Conservation (phyloP, 2,113 vertebrate genomes). For the Fulmarus glacialis region DNA sequence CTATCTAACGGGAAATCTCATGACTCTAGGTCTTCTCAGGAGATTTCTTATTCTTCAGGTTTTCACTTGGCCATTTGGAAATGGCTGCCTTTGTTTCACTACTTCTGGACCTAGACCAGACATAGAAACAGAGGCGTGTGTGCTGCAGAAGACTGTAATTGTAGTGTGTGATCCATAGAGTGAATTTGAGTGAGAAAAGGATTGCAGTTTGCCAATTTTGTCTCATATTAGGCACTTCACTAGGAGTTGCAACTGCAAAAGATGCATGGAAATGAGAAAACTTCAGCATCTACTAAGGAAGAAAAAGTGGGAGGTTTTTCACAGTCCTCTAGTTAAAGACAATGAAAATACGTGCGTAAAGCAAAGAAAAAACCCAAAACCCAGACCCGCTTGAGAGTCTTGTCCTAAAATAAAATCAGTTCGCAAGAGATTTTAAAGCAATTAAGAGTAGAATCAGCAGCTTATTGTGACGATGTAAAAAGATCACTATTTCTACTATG, state of each 20-base stretch:
- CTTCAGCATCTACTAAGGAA: neutral
- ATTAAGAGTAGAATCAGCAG: neutral
- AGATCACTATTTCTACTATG: neutral
- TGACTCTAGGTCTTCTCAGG: constrained; percentile 29
- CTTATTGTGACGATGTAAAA: neutral
- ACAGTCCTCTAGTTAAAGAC: neutral
- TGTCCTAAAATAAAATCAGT: neutral
- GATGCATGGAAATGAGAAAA: neutral
- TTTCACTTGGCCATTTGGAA: constrained; percentile 31
- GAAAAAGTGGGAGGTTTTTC: neutral
- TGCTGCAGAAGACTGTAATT: neutral
- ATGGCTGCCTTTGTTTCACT: constrained; percentile 32
- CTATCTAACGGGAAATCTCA: constrained; percentile 55
- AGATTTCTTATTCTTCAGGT: constrained; percentile 27
- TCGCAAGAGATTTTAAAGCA: neutral
- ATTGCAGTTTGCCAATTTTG: neutral
- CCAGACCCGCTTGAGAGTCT: neutral
- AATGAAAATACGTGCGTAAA: neutral
- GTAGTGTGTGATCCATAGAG: neutral
- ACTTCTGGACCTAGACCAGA: neutral
- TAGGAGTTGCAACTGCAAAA: neutral
- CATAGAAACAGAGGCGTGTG: accelerated
- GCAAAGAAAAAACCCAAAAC: neutral
- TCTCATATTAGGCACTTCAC: neutral
- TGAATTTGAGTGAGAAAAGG: neutral